Evolutionary conservation across 2,113 vertebrate genomes (phyloP).

Genomic region (Cynoglossus semilaevis): DNA sequence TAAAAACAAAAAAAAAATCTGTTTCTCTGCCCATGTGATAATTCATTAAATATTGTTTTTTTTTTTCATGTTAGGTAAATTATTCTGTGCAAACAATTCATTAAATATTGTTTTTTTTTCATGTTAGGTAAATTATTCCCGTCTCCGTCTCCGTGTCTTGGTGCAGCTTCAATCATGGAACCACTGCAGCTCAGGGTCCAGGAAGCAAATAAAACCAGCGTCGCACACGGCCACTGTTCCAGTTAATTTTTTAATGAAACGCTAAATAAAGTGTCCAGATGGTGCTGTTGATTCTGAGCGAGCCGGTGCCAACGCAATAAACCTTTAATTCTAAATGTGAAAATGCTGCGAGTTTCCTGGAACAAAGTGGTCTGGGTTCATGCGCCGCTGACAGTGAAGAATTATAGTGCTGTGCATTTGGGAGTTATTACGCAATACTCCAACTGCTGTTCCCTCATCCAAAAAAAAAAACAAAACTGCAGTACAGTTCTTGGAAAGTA

Average conservation of each 20-base stretch:
- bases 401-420: constrained; percentile 1
- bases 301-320: background rate
- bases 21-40: no score
- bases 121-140: no score
- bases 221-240: constrained; percentile 7
- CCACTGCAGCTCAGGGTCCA: background rate
- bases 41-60: no score
- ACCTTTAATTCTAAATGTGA: constrained; percentile 17
- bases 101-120: no score
- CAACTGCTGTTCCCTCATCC: constrained; percentile 17
- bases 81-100: no score
- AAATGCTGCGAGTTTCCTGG: constrained; percentile 2
- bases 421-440: constrained; percentile 17
- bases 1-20: no score
- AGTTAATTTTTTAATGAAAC: background rate
- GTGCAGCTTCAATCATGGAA: background rate
- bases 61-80: no score
- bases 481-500: constrained; percentile 29
- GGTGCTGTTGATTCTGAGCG: constrained; percentile 11
- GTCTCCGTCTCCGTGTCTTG: no score
- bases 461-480: constrained; percentile 19
- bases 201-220: background rate
- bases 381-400: constrained; percentile 29
- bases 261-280: constrained; percentile 22
- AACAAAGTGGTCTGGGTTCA: constrained; percentile 7